A percentile compares a stretch with the other conserved stretches of the same genome.
Evolutionary conservation across 2,797 vertebrate genomes (phyloP).

Genomic region (Halcyon leucocephala): DNA sequence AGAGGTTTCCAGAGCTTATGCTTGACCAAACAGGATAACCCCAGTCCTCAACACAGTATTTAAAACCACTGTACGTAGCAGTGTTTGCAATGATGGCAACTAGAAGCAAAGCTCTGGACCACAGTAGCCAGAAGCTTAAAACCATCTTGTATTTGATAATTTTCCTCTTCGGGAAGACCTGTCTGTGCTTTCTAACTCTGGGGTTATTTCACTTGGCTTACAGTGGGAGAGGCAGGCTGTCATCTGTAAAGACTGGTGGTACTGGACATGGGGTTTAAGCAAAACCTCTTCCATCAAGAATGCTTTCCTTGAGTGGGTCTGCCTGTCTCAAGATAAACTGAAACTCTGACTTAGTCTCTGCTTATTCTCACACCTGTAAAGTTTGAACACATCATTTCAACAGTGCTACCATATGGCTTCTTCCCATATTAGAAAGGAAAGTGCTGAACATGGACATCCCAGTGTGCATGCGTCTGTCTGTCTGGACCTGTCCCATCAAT

Average conservation of each 20-base stretch:
- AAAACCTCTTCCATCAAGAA: not conserved
- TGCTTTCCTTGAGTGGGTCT: not conserved
- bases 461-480: slow-evolving; percentile 33
- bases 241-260: not conserved
- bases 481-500: slow-evolving; percentile 37
- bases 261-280: not conserved
- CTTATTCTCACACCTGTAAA: not conserved
- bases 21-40: not conserved
- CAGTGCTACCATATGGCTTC: not conserved
- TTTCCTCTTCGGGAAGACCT: not conserved
- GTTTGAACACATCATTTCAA: not conserved
- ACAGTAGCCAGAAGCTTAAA: not conserved
- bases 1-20: not conserved
- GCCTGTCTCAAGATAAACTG: not conserved
- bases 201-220: not conserved
- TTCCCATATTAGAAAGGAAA: not conserved
- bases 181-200: not conserved
- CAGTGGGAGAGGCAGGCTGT: not conserved
- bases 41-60: not conserved
- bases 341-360: not conserved
- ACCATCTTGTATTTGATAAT: not conserved
- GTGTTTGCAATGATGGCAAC: not conserved
- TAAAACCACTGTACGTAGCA: not conserved
- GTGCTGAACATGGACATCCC: slow-evolving; percentile 15
- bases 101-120: not conserved